Percentiles rank a stretch among this genome's conserved stretches.
These are phyloP conservation scores for Sebastes hopkinsi DNA, from an alignment of 2,797 vertebrate genomes.

Conservation along the genomic window DNA sequence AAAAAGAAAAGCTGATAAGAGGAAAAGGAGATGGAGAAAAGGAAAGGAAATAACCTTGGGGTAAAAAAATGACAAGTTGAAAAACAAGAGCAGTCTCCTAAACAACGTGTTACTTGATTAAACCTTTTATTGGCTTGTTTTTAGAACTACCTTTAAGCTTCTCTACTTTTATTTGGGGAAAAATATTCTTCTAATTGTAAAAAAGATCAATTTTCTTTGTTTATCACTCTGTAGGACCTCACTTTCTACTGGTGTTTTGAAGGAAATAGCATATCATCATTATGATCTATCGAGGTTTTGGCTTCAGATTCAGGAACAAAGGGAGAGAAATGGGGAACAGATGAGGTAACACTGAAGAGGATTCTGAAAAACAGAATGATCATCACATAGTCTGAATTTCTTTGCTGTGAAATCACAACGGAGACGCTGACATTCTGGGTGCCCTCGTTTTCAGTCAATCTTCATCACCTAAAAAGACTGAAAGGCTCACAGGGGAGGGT, in stretches of 20 bases:
- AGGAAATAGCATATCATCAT: neutral
- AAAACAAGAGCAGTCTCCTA: neutral
- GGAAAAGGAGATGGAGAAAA: neutral
- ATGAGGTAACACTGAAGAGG: neutral
- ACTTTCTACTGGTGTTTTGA: neutral
- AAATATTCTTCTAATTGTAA: neutral
- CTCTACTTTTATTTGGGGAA: neutral
- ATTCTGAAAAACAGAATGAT: slow-evolving; percentile 2
- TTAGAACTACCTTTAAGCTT: neutral
- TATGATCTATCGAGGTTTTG: neutral
- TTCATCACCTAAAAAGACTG: slow-evolving; percentile 30
- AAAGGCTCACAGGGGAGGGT: slow-evolving; percentile 39
- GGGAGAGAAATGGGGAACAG: neutral
- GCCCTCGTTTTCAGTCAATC: slow-evolving; percentile 12
- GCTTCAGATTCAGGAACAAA: slow-evolving; percentile 23
- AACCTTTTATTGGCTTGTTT: neutral
- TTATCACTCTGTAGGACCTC: neutral
- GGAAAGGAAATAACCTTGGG: neutral
- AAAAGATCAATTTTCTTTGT: fast-evolving
- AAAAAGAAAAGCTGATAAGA: neutral
- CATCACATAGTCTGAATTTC: neutral
- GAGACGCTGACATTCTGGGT: slow-evolving; percentile 11
- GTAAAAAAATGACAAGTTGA: neutral
- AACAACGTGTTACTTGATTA: neutral
- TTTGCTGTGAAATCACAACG: slow-evolving; percentile 44